phyloP scores from a whole-genome alignment of 2,113 vertebrate genomes.

The Lamprologus sp. region DNA sequence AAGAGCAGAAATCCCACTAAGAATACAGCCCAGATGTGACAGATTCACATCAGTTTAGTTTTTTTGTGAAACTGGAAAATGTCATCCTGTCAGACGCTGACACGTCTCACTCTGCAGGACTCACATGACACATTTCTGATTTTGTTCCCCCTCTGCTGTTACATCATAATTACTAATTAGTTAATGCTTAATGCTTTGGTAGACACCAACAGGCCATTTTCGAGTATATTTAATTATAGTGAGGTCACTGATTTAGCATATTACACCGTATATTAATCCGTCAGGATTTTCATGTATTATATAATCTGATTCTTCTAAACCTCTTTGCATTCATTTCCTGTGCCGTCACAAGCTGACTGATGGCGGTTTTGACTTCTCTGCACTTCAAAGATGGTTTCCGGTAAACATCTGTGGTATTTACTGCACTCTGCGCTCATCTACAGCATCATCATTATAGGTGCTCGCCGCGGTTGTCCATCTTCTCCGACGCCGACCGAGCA shows the following conservation, averaged over 20 bases:
- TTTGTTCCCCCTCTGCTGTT: accelerated
- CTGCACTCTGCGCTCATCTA: not conserved
- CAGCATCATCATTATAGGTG: not conserved
- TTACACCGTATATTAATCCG: not conserved
- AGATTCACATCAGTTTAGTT: not conserved
- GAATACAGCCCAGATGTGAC: not conserved
- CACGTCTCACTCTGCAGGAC: not conserved
- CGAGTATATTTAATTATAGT: accelerated
- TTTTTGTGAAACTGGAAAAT: not conserved
- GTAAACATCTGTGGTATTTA: not conserved
- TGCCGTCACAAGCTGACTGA: not conserved
- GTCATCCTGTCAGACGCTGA: not conserved
- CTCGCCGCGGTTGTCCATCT: constrained; percentile 23
- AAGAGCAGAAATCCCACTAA: not conserved
- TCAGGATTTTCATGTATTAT: not conserved
- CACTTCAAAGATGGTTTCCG: not conserved
- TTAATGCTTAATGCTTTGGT: not conserved
- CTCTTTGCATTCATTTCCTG: not conserved
- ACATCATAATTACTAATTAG: not conserved
- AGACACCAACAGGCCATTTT: not conserved
- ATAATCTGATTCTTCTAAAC: not conserved
- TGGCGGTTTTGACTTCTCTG: not conserved
- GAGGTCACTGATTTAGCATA: not conserved
- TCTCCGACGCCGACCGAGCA: not conserved
- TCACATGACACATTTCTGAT: not conserved